These are phyloP conservation scores for Kuschelorhynchus macadamiae DNA, from an alignment of 2,888 invertebrate genomes.

Conservation along the genomic window DNA sequence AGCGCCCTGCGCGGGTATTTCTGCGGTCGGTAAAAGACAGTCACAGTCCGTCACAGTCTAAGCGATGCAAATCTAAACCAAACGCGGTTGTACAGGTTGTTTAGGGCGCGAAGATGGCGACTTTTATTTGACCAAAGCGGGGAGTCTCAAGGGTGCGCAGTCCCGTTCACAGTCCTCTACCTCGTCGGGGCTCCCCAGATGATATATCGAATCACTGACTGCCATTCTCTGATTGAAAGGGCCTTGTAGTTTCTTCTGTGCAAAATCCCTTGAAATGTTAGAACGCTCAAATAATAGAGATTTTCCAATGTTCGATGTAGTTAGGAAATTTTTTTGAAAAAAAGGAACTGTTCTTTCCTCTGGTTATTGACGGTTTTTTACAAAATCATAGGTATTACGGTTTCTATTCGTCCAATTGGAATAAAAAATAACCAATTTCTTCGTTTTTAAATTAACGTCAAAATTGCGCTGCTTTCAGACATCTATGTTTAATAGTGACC, in stretches of 20 bases:
- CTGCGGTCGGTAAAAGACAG: conserved; percentile 44
- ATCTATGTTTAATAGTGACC: too few species aligned
- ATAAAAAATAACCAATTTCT: too few species aligned
- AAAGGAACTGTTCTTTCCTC: too few species aligned
- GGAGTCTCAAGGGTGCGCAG: conserved; percentile 15
- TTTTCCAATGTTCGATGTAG: too few species aligned
- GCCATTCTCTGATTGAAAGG: conserved; percentile 51
- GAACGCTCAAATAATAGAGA: too few species aligned
- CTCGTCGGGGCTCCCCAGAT: conserved; percentile 18
- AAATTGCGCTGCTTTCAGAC: too few species aligned
- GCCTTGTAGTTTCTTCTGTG: conserved; percentile 7
- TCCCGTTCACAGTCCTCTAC: not conserved
- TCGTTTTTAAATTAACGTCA: too few species aligned
- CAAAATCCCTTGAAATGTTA: conserved; percentile 2
- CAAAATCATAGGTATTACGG: too few species aligned
- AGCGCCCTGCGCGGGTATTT: conserved; percentile 37
- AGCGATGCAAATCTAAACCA: conserved; percentile 10
- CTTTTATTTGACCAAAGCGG: conserved; percentile 34
- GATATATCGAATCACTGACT: conserved; percentile 49
- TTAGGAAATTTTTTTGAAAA: too few species aligned
- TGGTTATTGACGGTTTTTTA: too few species aligned
- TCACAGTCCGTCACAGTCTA: conserved; percentile 22
- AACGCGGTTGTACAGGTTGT: conserved; percentile 1
- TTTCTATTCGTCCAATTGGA: too few species aligned
- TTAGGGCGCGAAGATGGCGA: conserved; percentile 17